A percentile compares a stretch with the other conserved stretches of the same genome.
phyloP scores from a whole-genome alignment of 2,888 invertebrate genomes.

The Drepana falcataria region DNA sequence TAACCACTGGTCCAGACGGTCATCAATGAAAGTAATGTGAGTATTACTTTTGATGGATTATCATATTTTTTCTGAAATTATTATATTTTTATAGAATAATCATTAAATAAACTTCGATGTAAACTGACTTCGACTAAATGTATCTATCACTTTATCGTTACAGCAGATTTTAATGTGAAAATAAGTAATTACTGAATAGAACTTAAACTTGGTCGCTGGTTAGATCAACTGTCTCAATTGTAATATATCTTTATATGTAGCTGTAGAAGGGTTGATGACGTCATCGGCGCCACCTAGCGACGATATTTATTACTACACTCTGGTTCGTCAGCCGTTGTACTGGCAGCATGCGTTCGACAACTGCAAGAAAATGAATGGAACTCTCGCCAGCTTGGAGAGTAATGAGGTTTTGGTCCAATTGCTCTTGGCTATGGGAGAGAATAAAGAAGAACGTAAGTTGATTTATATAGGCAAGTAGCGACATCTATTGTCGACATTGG shows the following conservation, averaged over 20 bases:
- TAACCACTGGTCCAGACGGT: too few relatives aligned
- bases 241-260: slow-evolving; percentile 16
- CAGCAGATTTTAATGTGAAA: too few relatives aligned
- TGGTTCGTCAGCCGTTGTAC: slow-evolving; percentile 48
- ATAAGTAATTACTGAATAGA: too few relatives aligned
- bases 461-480: not conserved
- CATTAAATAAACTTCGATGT: too few relatives aligned
- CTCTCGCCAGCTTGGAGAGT: slow-evolving; percentile 49
- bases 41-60: too few relatives aligned
- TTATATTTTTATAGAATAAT: too few relatives aligned
- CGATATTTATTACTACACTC: slow-evolving; percentile 55
- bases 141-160: too few relatives aligned
- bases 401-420: slow-evolving; percentile 52
- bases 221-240: too few relatives aligned
- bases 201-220: too few relatives aligned
- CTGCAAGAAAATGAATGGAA: slow-evolving; percentile 57
- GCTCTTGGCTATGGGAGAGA: slow-evolving; percentile 63
- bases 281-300: slow-evolving; percentile 47
- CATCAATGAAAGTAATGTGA: too few relatives aligned
- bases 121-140: too few relatives aligned
- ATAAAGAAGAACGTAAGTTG: slow-evolving; percentile 59
- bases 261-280: slow-evolving; percentile 20
- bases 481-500: not conserved
- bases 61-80: too few relatives aligned
- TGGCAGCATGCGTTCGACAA: slow-evolving; percentile 70